Evolutionary conservation across 2,113 vertebrate species (phyloP).

Genomic region (Dipodomys stephensi): DNA sequence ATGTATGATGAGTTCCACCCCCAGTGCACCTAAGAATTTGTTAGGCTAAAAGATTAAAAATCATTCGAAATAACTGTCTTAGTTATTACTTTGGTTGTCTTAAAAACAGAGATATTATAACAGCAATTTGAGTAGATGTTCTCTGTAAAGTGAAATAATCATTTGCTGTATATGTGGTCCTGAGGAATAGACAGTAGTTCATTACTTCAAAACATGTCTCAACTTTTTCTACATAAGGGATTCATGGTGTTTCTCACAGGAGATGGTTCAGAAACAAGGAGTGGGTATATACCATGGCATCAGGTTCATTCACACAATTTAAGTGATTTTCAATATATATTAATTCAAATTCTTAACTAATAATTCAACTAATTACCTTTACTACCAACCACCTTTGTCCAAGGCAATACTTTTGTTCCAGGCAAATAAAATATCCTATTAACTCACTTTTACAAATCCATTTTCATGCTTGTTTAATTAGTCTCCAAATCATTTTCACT

Average conservation of each 20-base stretch:
- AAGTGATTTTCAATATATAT: background rate
- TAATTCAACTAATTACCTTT: background rate
- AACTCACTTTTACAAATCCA: background rate
- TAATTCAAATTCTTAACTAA: slow-evolving; percentile 15
- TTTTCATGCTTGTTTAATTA: background rate
- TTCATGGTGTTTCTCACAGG: background rate
- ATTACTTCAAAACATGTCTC: background rate
- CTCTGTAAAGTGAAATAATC: background rate
- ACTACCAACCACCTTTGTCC: background rate
- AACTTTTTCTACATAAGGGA: background rate
- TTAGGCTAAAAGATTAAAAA: background rate
- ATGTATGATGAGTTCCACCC: background rate
- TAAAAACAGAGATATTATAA: background rate
- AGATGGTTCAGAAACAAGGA: background rate
- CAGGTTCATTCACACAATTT: background rate
- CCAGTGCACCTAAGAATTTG: background rate
- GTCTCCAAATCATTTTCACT: background rate
- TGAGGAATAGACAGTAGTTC: background rate
- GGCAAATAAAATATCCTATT: background rate
- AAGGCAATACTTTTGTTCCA: background rate
- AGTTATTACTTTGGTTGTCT: background rate
- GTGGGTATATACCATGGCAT: background rate
- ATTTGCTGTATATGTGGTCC: background rate
- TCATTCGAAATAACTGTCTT: background rate
- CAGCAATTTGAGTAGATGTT: background rate